Conservation (phyloP, 2,113 vertebrate species). For the Stegastes partitus region DNA sequence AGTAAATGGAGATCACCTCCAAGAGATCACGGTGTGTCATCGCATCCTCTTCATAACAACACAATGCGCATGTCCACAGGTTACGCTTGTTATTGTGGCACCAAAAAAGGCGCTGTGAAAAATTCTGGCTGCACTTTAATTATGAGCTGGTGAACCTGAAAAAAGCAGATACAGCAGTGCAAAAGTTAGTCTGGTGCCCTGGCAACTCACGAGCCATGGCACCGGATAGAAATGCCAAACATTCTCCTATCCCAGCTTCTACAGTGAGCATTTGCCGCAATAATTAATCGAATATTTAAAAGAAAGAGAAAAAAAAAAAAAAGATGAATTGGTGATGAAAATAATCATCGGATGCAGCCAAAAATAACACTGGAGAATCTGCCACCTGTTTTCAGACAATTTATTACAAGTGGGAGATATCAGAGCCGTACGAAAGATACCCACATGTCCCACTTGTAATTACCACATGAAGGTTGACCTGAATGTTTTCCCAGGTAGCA, state of each 20-base stretch:
- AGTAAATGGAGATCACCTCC: no score
- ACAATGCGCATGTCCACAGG: no score
- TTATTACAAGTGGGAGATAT: slow-evolving; percentile 10
- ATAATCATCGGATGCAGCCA: background rate
- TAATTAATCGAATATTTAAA: background rate
- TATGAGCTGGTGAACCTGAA: no score
- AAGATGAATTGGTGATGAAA: background rate
- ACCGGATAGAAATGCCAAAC: background rate
- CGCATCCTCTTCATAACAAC: no score
- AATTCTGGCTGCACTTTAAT: no score
- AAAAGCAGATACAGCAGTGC: no score
- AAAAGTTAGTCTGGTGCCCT: no score
- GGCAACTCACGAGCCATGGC: no score
- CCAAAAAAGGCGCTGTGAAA: no score
- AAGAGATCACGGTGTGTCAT: no score
- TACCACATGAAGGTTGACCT: slow-evolving; percentile 20
- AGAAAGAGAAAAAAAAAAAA: background rate
- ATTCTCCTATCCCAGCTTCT: background rate
- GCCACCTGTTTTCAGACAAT: slow-evolving; percentile 18
- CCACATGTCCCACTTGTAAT: slow-evolving; percentile 18
- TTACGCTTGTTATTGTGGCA: no score
- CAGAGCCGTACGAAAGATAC: background rate
- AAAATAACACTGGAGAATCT: slow-evolving; percentile 1
- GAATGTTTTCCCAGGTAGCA: slow-evolving; percentile 15
- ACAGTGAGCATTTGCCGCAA: slow-evolving; percentile 5